phyloP scores from a whole-genome alignment of 2,113 vertebrate species.

The Hemibagrus wyckioides region DNA sequence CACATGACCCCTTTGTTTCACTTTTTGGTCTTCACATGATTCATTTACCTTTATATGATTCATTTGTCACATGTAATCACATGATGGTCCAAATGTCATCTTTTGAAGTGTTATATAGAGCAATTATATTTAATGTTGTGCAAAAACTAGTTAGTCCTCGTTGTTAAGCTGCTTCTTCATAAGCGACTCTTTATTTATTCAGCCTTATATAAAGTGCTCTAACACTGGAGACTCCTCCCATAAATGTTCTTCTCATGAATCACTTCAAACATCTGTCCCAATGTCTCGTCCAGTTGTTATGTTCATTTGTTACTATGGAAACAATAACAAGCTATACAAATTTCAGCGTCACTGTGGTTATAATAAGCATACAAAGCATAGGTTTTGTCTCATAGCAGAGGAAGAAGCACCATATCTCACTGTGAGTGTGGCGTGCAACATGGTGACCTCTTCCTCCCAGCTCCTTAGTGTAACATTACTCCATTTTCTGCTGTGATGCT shows the following conservation, averaged over 20 bases:
- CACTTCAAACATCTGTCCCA: not conserved
- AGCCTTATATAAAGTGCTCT: not conserved
- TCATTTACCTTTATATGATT: not conserved
- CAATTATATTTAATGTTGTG: not conserved
- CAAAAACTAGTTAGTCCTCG: not conserved
- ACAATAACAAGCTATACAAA: not conserved
- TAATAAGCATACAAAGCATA: not conserved
- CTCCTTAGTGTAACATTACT: conserved; percentile 31
- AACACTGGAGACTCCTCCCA: not conserved
- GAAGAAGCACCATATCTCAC: not conserved
- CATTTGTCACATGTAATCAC: not conserved
- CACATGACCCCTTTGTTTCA: not conserved
- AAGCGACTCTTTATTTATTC: not conserved
- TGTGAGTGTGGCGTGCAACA: not conserved
- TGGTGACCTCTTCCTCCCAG: conserved; percentile 22
- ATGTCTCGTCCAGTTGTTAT: not conserved
- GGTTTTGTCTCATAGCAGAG: not conserved
- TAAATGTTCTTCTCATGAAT: not conserved
- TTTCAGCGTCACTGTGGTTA: not conserved
- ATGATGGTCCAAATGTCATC: not conserved
- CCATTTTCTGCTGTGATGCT: conserved; percentile 5
- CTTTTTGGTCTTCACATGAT: not conserved
- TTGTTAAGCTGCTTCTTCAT: not conserved
- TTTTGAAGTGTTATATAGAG: too few species aligned
- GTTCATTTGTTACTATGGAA: not conserved